These are phyloP conservation scores for Mystacides longicornis DNA, from an alignment of 2,888 invertebrate species.

Conservation along the genomic window DNA sequence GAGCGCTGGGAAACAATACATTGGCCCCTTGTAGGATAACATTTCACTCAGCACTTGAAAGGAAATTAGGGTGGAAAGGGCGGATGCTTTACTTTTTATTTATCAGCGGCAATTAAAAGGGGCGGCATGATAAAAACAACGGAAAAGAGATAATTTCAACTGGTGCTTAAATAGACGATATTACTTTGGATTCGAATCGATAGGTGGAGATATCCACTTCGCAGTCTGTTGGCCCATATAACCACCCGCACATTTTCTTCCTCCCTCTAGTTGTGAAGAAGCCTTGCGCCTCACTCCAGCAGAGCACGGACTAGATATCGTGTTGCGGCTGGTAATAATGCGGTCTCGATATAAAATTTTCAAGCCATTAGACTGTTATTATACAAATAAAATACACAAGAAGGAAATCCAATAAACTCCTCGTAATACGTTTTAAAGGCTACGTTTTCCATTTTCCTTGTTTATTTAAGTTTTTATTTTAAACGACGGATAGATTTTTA, in stretches of 20 bases:
- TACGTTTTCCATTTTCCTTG: no score
- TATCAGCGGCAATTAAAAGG: background rate
- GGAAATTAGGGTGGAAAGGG: background rate
- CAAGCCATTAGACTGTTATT: constrained; percentile 1
- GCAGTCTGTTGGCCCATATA: background rate
- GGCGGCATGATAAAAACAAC: constrained; percentile 2
- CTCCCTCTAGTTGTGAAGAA: background rate
- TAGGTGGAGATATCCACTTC: background rate
- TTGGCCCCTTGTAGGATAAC: background rate
- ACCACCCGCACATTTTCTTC: background rate
- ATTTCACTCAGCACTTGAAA: background rate
- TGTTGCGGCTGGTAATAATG: background rate
- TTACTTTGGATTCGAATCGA: constrained; percentile 1
- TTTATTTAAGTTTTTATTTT: no score
- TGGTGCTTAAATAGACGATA: background rate
- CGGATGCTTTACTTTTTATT: background rate
- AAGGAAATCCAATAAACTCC: background rate
- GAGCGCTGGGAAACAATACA: background rate
- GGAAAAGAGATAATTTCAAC: background rate
- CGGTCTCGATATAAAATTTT: background rate
- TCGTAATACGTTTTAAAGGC: no score
- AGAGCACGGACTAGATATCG: background rate
- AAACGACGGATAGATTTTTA: no score
- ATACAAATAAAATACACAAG: background rate
- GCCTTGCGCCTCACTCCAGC: background rate